Conservation (phyloP, 2,888 invertebrate genomes). For the Thalpophila matura region DNA sequence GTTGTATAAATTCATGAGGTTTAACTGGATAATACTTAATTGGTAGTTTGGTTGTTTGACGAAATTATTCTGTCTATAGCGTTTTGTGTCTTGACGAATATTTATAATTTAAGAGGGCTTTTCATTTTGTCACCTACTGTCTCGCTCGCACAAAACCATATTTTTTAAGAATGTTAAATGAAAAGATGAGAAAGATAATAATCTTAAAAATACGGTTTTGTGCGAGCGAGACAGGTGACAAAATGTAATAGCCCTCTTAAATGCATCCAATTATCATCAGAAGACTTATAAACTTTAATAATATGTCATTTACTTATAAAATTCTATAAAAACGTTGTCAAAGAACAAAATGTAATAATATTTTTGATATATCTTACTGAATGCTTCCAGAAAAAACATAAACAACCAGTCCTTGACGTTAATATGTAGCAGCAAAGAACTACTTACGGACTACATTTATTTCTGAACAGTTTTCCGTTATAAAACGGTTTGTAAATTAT, state of each 20-base stretch:
- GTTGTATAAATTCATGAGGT: conserved; percentile 38
- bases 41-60: neutral
- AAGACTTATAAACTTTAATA: neutral
- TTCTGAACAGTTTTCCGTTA: conserved; percentile 5
- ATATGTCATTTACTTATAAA: neutral
- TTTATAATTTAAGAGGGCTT: neutral
- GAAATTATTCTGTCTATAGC: conserved; percentile 14
- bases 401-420: neutral
- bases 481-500: conserved; percentile 46
- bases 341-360: neutral
- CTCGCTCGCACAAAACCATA: no score
- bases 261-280: neutral
- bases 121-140: no score
- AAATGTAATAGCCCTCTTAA: no score
- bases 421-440: conserved; percentile 4
- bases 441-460: conserved; percentile 2
- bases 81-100: neutral
- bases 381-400: neutral
- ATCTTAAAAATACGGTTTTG: no score
- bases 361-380: neutral
- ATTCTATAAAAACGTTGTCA: neutral
- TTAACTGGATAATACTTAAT: conserved; percentile 5
- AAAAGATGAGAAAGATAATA: no score
- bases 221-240: no score
- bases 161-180: no score